A percentile compares a stretch with the other conserved stretches of the same genome.
Conservation (phyloP, 2,113 vertebrate species). For the Ictidomys tridecemlineatus region DNA sequence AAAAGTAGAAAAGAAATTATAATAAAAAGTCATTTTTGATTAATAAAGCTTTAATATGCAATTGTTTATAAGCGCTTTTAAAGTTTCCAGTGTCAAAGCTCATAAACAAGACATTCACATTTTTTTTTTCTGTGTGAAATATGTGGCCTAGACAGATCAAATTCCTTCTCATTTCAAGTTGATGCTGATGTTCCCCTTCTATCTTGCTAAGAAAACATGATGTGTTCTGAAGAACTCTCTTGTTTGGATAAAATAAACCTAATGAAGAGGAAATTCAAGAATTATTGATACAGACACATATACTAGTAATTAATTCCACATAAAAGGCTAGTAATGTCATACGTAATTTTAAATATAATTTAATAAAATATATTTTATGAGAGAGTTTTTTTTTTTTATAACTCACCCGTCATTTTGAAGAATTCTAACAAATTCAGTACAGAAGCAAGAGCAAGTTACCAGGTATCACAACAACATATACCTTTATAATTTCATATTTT, state of each 20-base stretch:
- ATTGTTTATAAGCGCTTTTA: background rate
- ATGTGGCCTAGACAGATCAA: background rate
- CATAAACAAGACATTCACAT: background rate
- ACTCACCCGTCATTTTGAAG: constrained; percentile 60
- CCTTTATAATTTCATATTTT: constrained; percentile 58
- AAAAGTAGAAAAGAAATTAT: background rate
- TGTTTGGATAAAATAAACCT: constrained; percentile 60
- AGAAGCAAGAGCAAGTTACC: constrained; percentile 39
- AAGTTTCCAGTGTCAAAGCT: background rate
- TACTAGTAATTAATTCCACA: background rate
- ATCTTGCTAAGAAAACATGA: constrained; percentile 49
- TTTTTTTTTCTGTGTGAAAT: background rate
- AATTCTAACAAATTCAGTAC: background rate
- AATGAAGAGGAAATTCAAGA: constrained; percentile 52
- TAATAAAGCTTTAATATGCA: background rate
- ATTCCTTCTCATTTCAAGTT: background rate
- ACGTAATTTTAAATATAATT: background rate
- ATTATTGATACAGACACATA: background rate
- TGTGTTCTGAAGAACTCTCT: constrained; percentile 60
- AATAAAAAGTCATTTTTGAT: background rate
- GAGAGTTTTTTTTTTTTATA: constrained; percentile 17
- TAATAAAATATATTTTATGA: background rate
- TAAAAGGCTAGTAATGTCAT: background rate
- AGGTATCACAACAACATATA: constrained; percentile 72
- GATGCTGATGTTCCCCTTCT: constrained; percentile 5